Base-by-base conservation (phyloP, 2,888 invertebrate genomes). In the Hypselothyrea guttata region DNA sequence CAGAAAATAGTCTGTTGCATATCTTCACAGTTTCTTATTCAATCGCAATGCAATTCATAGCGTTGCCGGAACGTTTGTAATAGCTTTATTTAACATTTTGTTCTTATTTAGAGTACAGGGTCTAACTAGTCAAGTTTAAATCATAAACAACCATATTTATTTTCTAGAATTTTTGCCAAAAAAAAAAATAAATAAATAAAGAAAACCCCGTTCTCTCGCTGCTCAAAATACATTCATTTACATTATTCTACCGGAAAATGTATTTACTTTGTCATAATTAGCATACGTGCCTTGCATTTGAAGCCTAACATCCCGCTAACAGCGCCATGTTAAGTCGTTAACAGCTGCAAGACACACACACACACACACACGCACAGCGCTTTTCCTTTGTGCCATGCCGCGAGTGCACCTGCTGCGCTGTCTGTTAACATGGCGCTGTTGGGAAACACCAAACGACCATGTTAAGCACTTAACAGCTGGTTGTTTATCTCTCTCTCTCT, bases 231-330 rank as follows among this genome's bases (percentile, higher is more conserved):
- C 73, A 54, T 62, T 73, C 73, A 77, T 77, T 77, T 77, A 84
- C 84, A 82, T 84, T 77, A 83, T 73, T 63, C 51, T 54, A 69
- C 78, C 75, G 82, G 82, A 77, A 81, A 81, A 75, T 84, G 75
- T 84, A 78, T 77, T 82, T 82, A 82, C 84, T 77, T 82, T 75
- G 77, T 82, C 78, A 84, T 77, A 77, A 77, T 77, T 77, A 77
- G 84, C 67, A 82, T 82, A 77, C 84, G 77, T 77, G 77, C 84
- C 53, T 44, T 56, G 76, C 76, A 84, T 76, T 77, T 63, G 82
- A 66, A 71, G 60, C 53, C 42, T 55, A 48, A 65, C 55, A 61
- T 37, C 35, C 37, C 45, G 42, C 31, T 51, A 74, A 53, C 72
- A 62, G 69, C 5, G 27, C 30, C 18, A 47, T 68, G 71, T 71